Conservation (phyloP, 2,113 vertebrate genomes). For the Halcyon senegalensis region DNA sequence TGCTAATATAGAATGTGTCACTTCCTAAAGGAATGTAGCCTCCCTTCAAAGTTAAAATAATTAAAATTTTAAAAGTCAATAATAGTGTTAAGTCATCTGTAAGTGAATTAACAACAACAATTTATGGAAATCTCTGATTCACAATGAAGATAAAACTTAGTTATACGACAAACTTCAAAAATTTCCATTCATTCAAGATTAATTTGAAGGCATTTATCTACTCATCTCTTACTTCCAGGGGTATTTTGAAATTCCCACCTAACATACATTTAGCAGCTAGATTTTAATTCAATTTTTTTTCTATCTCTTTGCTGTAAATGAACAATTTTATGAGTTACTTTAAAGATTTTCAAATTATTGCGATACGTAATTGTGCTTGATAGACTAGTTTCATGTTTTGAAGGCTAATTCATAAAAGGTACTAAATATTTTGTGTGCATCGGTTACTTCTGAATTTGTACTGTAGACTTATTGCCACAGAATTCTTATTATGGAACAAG, state of each 20-base stretch:
- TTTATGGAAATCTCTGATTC: background rate
- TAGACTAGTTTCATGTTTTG: background rate
- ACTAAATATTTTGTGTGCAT: background rate
- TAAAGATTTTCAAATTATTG: background rate
- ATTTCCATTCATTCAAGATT: background rate
- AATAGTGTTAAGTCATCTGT: background rate
- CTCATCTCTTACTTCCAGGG: background rate
- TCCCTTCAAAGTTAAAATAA: background rate
- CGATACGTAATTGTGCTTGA: background rate
- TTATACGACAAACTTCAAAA: background rate
- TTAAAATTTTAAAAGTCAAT: background rate
- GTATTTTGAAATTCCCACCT: background rate
- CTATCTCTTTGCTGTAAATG: background rate
- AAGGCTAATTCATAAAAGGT: background rate
- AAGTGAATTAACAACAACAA: background rate
- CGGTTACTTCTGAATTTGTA: background rate
- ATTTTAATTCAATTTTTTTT: background rate
- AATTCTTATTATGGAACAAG: background rate
- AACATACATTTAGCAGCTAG: background rate
- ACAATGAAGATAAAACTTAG: background rate
- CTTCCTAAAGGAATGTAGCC: background rate
- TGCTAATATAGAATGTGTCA: background rate
- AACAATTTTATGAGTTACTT: background rate
- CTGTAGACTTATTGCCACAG: background rate
- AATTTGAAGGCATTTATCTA: background rate